Percentiles rank a stretch among this genome's conserved stretches.
phyloP scores from a whole-genome alignment of 2,888 invertebrate genomes.

The Acleris emargana region DNA sequence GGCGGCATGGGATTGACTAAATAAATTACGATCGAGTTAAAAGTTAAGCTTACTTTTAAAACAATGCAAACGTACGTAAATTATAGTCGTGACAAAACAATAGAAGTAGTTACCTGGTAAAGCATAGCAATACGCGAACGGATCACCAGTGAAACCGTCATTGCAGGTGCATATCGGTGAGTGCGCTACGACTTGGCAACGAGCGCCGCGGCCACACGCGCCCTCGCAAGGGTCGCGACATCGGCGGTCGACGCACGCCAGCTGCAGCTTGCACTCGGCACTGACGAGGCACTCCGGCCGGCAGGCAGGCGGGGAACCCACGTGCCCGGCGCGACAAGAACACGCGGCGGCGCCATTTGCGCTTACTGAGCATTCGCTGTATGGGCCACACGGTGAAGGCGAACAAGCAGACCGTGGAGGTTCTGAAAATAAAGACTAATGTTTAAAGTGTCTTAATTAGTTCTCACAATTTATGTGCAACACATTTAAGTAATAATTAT shows the following conservation, averaged over 20 bases:
- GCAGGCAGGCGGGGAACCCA: conserved; percentile 90
- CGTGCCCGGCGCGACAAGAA: conserved; percentile 87
- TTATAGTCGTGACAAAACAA: not conserved
- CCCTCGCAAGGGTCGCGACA: conserved; percentile 90
- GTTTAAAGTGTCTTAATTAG: not conserved
- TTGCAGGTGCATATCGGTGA: conserved; percentile 89
- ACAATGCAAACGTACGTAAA: too few species aligned
- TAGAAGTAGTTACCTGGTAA: conserved; percentile 75
- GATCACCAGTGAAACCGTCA: conserved; percentile 87
- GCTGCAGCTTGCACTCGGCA: conserved; percentile 87
- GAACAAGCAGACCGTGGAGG: conserved; percentile 81
- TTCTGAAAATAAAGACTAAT: conserved; percentile 36
- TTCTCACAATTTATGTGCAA: not conserved
- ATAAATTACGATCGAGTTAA: not conserved
- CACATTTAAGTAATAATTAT: not conserved
- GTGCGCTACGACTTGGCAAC: conserved; percentile 89
- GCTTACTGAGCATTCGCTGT: conserved; percentile 85
- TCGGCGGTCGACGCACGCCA: conserved; percentile 88
- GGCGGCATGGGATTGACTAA: conserved; percentile 54
- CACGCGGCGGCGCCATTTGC: conserved; percentile 85
- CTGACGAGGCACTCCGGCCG: conserved; percentile 90
- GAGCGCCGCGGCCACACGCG: conserved; percentile 88
- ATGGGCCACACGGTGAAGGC: conserved; percentile 91
- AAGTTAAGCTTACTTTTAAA: too few species aligned
- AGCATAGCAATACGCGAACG: conserved; percentile 86